Conservation (phyloP, 2,888 invertebrate genomes). For the Mystacides longicornis region DNA sequence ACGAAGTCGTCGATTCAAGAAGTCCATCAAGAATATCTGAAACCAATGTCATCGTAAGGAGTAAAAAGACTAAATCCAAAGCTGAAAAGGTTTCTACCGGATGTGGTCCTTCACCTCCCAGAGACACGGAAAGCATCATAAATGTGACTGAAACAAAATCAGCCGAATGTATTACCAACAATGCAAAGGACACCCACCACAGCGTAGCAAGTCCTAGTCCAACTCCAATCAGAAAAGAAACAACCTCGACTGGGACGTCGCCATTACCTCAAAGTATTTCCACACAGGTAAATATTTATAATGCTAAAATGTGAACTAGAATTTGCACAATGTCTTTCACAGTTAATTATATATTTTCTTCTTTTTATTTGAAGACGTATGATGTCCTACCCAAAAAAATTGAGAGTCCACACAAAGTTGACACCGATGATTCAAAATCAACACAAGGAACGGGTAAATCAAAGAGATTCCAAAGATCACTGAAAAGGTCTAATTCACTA, state of each 20-base stretch:
- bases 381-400: constrained; percentile 34
- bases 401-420: background rate
- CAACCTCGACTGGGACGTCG: constrained; percentile 68
- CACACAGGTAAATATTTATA: constrained; percentile 58
- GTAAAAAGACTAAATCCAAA: constrained; percentile 18
- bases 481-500: constrained; percentile 33
- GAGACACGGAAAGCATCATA: constrained; percentile 34
- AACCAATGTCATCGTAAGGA: constrained; percentile 19
- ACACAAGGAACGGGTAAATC: constrained; percentile 14
- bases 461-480: constrained; percentile 26
- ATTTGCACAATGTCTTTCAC: too few species aligned
- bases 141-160: constrained; percentile 5
- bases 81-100: constrained; percentile 45
- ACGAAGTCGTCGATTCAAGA: constrained; percentile 8
- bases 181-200: background rate
- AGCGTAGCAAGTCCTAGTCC: background rate
- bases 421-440: constrained; percentile 14
- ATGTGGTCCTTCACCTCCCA: constrained; percentile 57
- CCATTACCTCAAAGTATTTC: constrained; percentile 83
- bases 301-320: background rate
- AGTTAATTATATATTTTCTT: too few species aligned
- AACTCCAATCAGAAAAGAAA: constrained; percentile 16
- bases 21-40: constrained; percentile 18
- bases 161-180: background rate
- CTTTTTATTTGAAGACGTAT: constrained; percentile 38